Base-by-base conservation (phyloP, 2,888 invertebrate genomes). In the Callosobruchus maculatus region DNA sequence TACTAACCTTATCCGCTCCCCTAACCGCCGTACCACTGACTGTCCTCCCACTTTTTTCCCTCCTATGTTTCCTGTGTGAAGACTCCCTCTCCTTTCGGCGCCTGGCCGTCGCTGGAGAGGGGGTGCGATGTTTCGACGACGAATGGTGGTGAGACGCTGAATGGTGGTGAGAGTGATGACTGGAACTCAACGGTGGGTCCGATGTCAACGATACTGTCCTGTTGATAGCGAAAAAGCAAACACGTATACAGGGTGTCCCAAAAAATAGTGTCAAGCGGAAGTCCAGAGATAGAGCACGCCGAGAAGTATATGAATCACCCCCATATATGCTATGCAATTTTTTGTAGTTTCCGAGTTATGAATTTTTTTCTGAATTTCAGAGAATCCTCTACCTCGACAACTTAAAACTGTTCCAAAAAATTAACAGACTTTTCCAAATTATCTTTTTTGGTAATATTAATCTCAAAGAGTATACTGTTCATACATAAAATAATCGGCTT, bases 21-120 rank as follows among this genome's bases (percentile, higher is more conserved):
- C 49, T 73, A 73, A 88, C 73, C 67, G 78, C 87, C 86, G 21
- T 88, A 82, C 75, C 88, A 88, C 21, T 88, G 18, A 18, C 88
- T 68, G 88, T 82, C 22, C 88, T 86, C 72, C 88, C 87, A 18
- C 89, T 89, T 76, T 88, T 88, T 77, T 88, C 83, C 68, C 81
- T 86, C 72, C 88, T 85, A 77, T 88, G 89, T 78, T 88, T 86
- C 72, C 88, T 82, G 76, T 88, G 87, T 0, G 85, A 81, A 18
- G 84, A 85, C 9, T 88, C 88, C 70, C 85, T 84, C n/a, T 88
- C 85, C 21, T 81, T 78, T 81, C 73, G 49, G 18, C 77, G 71
- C 68, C 89, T 84, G 13, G 13, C 49, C 13, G 49, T 13, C 9
- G 49, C 7, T 13, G 49, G 49, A 18, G 49, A 49, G 49, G 49